Percentiles rank a stretch among this genome's conserved stretches.
Conservation (phyloP, 1,140 invertebrate species). For the Drosophila pectinifera region DNA sequence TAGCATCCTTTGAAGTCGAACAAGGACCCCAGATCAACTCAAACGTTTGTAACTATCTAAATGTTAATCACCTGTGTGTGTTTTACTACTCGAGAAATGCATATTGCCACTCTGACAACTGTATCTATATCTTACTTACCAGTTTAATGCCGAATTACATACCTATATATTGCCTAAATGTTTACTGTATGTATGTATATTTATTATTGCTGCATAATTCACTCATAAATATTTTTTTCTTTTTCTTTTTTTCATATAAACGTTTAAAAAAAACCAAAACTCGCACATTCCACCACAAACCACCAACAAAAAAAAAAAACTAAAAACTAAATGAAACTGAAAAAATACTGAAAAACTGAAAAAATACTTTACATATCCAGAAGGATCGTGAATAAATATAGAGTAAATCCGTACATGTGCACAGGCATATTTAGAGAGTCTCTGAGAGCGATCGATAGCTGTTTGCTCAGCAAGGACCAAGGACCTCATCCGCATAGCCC, state of each 20-base stretch:
- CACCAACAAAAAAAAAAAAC: conserved; percentile 53
- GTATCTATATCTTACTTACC: conserved; percentile 45
- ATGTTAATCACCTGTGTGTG: conserved; percentile 55
- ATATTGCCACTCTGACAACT: conserved; percentile 52
- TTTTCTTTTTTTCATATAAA: conserved; percentile 83
- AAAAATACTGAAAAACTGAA: conserved; percentile 8
- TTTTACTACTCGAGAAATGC: conserved; percentile 51
- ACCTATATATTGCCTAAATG: conserved; percentile 78
- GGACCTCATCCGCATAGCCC: conserved; percentile 39
- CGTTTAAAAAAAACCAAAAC: conserved; percentile 67
- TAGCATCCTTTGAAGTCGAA: conserved; percentile 17
- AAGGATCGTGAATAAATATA: conserved; percentile 61
- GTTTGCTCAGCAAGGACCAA: conserved; percentile 47
- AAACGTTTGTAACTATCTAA: conserved; percentile 51
- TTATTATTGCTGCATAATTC: conserved; percentile 84
- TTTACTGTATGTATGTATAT: conserved; percentile 83
- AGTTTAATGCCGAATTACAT: conserved; percentile 38
- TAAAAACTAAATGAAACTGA: conserved; percentile 34
- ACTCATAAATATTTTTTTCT: conserved; percentile 83
- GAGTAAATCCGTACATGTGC: conserved; percentile 25
- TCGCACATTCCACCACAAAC: conserved; percentile 83
- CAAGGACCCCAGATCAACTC: conserved; percentile 3
- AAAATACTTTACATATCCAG: conserved; percentile 41
- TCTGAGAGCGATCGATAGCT: conserved; percentile 50
- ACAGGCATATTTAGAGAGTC: conserved; percentile 49